Conservation (phyloP, 2,888 invertebrate genomes). For the Cartodere bifasciata region DNA sequence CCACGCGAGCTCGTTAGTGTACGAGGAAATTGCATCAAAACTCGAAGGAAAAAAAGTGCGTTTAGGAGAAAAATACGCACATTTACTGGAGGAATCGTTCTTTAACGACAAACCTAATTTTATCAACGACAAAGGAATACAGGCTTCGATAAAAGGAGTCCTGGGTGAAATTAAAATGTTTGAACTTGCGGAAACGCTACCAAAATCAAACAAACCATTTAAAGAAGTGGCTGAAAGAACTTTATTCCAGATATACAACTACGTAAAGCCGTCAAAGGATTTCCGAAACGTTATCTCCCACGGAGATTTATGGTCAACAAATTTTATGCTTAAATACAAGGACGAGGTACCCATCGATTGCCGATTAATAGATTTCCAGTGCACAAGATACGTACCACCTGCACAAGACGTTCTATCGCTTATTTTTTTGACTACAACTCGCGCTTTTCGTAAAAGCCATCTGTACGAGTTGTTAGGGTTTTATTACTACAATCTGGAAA, state of each 20-base stretch:
- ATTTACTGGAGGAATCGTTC: slow-evolving; percentile 20
- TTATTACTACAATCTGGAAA: slow-evolving; percentile 28
- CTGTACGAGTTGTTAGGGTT: slow-evolving; percentile 24
- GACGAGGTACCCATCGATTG: slow-evolving; percentile 19
- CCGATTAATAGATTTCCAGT: slow-evolving; percentile 33
- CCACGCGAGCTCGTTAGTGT: slow-evolving; percentile 31
- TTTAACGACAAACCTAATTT: slow-evolving; percentile 19
- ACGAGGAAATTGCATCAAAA: slow-evolving; percentile 18
- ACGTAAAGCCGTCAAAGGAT: slow-evolving; percentile 29
- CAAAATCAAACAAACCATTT: slow-evolving; percentile 22
- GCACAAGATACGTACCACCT: slow-evolving; percentile 45
- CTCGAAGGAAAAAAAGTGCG: slow-evolving; percentile 12
- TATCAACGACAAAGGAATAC: slow-evolving; percentile 18
- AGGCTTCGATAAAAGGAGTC: slow-evolving; percentile 23
- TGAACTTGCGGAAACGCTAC: slow-evolving; percentile 19
- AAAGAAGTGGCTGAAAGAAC: slow-evolving; percentile 14
- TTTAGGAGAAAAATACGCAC: slow-evolving; percentile 17
- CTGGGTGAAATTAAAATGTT: slow-evolving; percentile 23
- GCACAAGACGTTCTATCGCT: slow-evolving; percentile 46
- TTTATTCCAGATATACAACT: slow-evolving; percentile 19
- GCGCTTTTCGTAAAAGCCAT: slow-evolving; percentile 21
- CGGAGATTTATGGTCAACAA: slow-evolving; percentile 52
- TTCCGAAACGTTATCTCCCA: slow-evolving; percentile 45
- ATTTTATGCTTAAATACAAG: slow-evolving; percentile 30
- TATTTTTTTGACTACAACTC: slow-evolving; percentile 24